Evolutionary conservation across 1,140 invertebrate genomes (phyloP), one percentile per base, ranked within the genome.

Genomic region (Contarinia nasturtii): DNA sequence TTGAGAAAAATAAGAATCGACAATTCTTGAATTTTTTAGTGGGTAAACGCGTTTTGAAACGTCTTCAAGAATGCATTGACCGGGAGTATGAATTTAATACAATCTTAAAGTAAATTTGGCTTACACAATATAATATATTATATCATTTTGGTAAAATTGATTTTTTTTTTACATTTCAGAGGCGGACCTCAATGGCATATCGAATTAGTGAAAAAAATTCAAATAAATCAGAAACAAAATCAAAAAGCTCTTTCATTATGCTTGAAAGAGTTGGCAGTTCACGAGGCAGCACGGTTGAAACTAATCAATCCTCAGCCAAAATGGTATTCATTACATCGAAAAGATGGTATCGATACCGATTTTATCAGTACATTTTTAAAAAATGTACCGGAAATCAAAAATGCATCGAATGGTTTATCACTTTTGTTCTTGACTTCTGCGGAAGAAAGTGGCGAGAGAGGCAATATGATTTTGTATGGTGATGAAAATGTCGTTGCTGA

Each of bases 1-100:
- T 64, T 2, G 82, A 86, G 61, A 82, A 83, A 53, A 70, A 71
- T 14, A 85, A 83, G 61, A 73, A 66, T 0, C 77, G 82, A 53
- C 56, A 72, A 0, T 48, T 67, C 45, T 60, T 82, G 0, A 66
- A 74, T 52, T 88, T 86, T 63, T 56, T 87, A 2, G 75, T 77
- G 27, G 86, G 84, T 1, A 67, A 73, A 36, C 65, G 84, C 52
- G 76, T 85, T 0, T 54, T 76, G 1, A 67, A 67, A 27, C 68
- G 72, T 45, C 64, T 86, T 11, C 67, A 69, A 27, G 54, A 65
- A 20, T 73, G 73, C 63, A 66, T 79, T 45, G 61, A 76, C 1
- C 68, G 79, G 18, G 83, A 87, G 59, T 74, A 72, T 51, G 66
- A 73, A 50, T 57, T 87, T 1, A 83, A 73, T 36, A 61, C 55